Conservation (phyloP, 1,140 invertebrate genomes). For the Monomorium pharaonis region DNA sequence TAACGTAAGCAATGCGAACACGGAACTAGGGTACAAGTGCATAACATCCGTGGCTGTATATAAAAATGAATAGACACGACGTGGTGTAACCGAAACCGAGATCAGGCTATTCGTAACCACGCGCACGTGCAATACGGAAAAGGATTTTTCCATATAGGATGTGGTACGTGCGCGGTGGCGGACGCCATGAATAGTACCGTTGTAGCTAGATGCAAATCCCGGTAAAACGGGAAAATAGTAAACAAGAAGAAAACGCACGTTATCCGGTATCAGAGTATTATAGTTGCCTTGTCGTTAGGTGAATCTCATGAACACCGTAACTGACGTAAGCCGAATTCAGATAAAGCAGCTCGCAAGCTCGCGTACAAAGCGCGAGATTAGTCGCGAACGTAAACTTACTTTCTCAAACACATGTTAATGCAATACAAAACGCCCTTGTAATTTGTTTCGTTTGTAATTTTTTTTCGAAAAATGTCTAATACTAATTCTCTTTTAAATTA, state of each 20-base stretch:
- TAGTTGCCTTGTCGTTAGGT: slow-evolving; percentile 51
- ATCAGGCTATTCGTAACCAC: slow-evolving; percentile 56
- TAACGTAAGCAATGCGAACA: not conserved
- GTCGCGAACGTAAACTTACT: slow-evolving; percentile 28
- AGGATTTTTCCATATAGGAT: slow-evolving; percentile 53
- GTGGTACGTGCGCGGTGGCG: slow-evolving; percentile 17
- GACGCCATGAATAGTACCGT: slow-evolving; percentile 43
- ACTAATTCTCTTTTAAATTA: too few species aligned
- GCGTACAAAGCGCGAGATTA: slow-evolving; percentile 26
- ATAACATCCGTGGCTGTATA: slow-evolving; percentile 31
- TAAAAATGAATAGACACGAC: slow-evolving; percentile 58
- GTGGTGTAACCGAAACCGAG: slow-evolving; percentile 45
- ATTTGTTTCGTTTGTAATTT: too few species aligned
- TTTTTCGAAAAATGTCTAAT: too few species aligned
- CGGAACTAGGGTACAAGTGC: slow-evolving; percentile 22
- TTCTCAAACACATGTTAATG: not conserved
- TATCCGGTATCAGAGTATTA: slow-evolving; percentile 48
- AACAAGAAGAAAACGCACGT: slow-evolving; percentile 15
- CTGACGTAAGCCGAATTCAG: slow-evolving; percentile 34
- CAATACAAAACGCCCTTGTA: not conserved
- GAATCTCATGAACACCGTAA: slow-evolving; percentile 25
- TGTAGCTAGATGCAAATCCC: slow-evolving; percentile 52
- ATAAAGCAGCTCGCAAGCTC: slow-evolving; percentile 17
- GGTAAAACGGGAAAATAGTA: slow-evolving; percentile 56
- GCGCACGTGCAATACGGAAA: slow-evolving; percentile 53